Evolutionary conservation across 2,888 invertebrate genomes (phyloP).

Genomic region (Agrotis segetum): DNA sequence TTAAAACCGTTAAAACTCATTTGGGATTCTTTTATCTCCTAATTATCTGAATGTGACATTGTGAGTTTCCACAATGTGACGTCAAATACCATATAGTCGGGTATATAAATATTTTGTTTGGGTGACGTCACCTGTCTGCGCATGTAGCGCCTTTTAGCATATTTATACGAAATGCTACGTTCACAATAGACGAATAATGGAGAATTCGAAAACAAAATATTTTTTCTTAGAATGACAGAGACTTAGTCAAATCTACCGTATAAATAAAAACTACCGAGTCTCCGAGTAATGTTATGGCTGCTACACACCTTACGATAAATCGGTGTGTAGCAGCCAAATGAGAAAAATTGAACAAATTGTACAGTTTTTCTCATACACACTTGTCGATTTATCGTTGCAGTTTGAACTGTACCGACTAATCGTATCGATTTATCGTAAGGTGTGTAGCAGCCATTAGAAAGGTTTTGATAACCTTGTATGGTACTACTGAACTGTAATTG

Average conservation of each 20-base stretch:
- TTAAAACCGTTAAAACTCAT: neutral
- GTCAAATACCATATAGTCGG: neutral
- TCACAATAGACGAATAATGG: neutral
- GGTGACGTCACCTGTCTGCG: constrained; percentile 20
- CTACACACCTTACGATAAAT: too few species aligned
- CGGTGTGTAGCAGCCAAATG: too few species aligned
- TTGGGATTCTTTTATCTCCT: constrained; percentile 10
- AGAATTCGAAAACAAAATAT: neutral
- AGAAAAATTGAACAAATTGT: too few species aligned
- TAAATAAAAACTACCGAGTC: neutral
- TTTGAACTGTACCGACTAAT: too few species aligned
- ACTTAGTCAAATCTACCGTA: neutral
- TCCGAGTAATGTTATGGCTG: neutral
- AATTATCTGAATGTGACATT: constrained; percentile 1
- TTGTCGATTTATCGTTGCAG: too few species aligned
- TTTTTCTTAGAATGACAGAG: neutral
- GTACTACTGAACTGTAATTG: neutral
- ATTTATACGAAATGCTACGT: too few species aligned
- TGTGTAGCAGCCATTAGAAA: neutral
- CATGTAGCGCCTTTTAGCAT: neutral
- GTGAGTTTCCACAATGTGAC: constrained; percentile 2
- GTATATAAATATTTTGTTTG: constrained; percentile 22
- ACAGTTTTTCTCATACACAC: too few species aligned
- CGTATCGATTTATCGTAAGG: too few species aligned
- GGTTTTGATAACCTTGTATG: constrained; percentile 15